Evolutionary conservation across 2,113 vertebrate genomes (phyloP).

Genomic region (Actinemys pallida): DNA sequence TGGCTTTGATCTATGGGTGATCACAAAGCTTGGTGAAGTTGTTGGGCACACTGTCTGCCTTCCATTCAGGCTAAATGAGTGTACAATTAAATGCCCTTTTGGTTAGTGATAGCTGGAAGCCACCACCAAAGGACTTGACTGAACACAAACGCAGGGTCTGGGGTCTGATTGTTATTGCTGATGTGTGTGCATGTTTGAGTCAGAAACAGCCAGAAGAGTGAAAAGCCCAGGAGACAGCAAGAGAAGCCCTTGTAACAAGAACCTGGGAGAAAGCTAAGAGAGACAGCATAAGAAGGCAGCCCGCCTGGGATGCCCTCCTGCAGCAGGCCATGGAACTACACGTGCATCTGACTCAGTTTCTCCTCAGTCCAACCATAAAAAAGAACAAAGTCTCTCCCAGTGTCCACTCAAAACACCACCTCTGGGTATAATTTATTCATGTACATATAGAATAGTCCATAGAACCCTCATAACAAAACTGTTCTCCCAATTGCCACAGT

Average conservation of each 20-base stretch:
- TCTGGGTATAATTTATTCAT: background rate
- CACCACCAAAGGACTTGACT: background rate
- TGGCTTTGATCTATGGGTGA: background rate
- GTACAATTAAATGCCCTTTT: background rate
- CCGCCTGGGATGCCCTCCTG: background rate
- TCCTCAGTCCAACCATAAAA: background rate
- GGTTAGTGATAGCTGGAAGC: background rate
- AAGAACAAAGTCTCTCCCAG: background rate
- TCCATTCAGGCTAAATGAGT: background rate
- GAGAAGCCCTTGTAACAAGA: background rate
- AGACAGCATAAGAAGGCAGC: background rate
- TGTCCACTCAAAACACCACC: background rate
- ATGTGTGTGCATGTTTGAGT: background rate
- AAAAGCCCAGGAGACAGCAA: background rate
- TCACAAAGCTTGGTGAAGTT: background rate
- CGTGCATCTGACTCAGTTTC: background rate
- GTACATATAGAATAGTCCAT: background rate
- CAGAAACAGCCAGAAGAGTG: background rate
- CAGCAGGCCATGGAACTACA: too few relatives aligned
- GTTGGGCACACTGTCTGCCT: background rate
- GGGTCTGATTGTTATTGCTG: background rate
- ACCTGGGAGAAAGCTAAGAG: background rate
- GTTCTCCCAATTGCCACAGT: background rate
- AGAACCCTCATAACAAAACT: background rate
- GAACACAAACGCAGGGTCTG: background rate